phyloP scores from a whole-genome alignment of 2,113 vertebrate species.

The Barnardius zonarius region DNA sequence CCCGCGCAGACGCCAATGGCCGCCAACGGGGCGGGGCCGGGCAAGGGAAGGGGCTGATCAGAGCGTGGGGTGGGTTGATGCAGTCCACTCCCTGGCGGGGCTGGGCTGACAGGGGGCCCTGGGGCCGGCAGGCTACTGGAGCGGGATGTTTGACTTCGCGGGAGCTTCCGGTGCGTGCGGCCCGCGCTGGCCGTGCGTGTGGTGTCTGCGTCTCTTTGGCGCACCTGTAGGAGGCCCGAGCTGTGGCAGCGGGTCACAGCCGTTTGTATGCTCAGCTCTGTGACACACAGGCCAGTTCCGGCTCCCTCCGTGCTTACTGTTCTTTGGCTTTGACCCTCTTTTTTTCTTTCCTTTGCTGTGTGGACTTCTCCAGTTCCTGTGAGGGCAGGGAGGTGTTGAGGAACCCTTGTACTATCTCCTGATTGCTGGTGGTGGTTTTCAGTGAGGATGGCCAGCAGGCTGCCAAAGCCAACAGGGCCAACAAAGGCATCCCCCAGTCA shows the following conservation, averaged over 20 bases:
- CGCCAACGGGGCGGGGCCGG: background rate
- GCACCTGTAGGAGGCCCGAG: background rate
- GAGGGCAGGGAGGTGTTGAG: background rate
- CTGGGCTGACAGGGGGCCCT: too few relatives aligned
- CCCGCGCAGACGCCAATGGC: background rate
- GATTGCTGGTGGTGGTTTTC: rapidly evolving
- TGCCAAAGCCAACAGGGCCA: background rate
- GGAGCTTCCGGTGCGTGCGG: too few relatives aligned
- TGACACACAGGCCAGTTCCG: rapidly evolving
- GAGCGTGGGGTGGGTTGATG: rapidly evolving
- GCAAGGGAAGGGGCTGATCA: too few relatives aligned
- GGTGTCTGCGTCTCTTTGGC: background rate
- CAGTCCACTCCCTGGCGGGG: too few relatives aligned
- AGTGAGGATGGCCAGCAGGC: background rate
- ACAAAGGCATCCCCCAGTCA: rapidly evolving
- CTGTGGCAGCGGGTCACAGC: background rate
- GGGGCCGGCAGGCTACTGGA: rapidly evolving
- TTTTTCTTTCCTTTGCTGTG: background rate
- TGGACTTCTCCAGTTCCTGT: rapidly evolving
- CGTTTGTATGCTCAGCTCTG: rapidly evolving
- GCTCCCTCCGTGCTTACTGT: rapidly evolving
- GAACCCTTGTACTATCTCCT: background rate
- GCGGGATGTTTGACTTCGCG: rapidly evolving
- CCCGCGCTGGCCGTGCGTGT: too few relatives aligned
- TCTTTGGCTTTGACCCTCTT: rapidly evolving